Percentiles rank a stretch among this genome's conserved stretches.
These are phyloP conservation scores for Psophia crepitans DNA, from an alignment of 2,113 vertebrate species.

Conservation along the genomic window DNA sequence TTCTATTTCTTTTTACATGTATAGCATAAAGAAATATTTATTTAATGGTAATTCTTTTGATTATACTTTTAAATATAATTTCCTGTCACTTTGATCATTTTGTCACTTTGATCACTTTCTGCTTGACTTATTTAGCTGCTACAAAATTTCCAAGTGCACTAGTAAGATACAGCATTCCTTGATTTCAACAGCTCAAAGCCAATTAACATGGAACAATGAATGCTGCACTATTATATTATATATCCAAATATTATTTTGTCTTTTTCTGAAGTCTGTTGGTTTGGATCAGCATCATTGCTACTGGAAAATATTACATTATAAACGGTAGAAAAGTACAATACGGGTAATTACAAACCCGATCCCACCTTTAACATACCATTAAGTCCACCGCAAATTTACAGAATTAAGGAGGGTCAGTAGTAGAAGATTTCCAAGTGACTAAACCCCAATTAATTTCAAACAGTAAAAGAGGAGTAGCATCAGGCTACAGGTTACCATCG, in stretches of 20 bases:
- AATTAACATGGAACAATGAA: not conserved
- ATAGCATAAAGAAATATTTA: not conserved
- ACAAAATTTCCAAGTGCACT: not conserved
- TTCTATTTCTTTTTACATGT: not conserved
- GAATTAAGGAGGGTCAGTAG: not conserved
- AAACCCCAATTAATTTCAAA: not conserved
- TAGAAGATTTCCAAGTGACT: not conserved
- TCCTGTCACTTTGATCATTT: conserved; percentile 31
- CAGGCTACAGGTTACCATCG: not conserved
- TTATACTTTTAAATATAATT: conserved; percentile 32
- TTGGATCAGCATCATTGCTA: not conserved
- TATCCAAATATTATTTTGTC: not conserved
- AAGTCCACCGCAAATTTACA: not conserved
- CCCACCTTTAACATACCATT: not conserved
- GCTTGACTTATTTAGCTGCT: not conserved
- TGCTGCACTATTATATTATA: not conserved
- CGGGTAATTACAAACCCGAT: not conserved
- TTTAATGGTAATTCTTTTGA: not conserved
- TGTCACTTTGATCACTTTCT: conserved; percentile 46
- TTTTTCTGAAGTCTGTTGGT: not conserved
- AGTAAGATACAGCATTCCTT: not conserved
- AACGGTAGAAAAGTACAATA: not conserved
- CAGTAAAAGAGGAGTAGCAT: not conserved
- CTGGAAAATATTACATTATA: not conserved
- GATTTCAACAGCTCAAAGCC: not conserved